Evolutionary conservation across 2,888 invertebrate genomes (phyloP), one percentile per base, ranked within the genome.

Genomic region (Zaprionus bogoriensis): DNA sequence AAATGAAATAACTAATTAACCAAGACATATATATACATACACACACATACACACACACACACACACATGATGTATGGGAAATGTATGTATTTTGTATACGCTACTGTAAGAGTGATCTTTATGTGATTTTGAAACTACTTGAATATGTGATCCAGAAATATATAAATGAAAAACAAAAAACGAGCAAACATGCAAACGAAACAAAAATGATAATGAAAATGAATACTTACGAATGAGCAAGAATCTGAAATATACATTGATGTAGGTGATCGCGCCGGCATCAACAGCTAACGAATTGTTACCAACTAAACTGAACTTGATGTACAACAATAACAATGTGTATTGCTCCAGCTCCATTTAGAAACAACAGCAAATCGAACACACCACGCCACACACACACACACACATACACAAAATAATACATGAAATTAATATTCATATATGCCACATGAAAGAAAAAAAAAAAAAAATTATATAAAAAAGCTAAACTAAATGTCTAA

Each of bases 51-150:
- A 53, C 38, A 45, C 50, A 54, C 39, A 39, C 41, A 45, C 36
- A 54, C 41, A 55, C 51, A 52, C 38, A 54, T 28, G 10, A 57
- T 70, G 72, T 70, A 71, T 70, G 58, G 50, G 39, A 57, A 66
- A 85, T 67, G 74, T 67, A 77, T 87, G 81, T 82, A 87, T 87
- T 85, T 84, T 84, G 83, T 87, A 87, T 82, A 85, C 87, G 87
- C 82, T 84, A 84, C 73, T 87, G 85, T 85, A 87, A 85, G 84
- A 87, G 84, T 84, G 84, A 84, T 87, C 83, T 83, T 82, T 77
- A 85, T 84, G 84, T 84, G 84, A 84, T 84, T 84, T 82, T 87
- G 84, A 84, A 84, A 87, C 85, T 83, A 84, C 80, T 83, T 87
- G 84, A 87, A 87, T 85, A 85, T 82, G 82, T 82, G 82, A 82